Base-by-base conservation (phyloP, 2,797 vertebrate species). In the Lindbergichthys nudifrons region DNA sequence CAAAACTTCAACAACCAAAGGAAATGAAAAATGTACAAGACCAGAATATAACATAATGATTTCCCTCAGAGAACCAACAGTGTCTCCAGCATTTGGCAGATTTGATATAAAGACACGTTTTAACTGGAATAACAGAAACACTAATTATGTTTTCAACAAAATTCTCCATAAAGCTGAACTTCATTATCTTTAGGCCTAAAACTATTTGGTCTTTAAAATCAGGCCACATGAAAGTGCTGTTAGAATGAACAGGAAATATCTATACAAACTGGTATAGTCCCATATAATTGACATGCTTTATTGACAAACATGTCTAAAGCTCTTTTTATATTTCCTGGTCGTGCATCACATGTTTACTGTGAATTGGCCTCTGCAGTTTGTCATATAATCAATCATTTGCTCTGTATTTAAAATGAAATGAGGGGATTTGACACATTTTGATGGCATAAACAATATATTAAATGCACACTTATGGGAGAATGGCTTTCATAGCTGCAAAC, bases 381-480 rank as follows among this genome's bases (percentile, higher is more conserved):
- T 65, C 71, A 70, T 43, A 46, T 65, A 69, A 85, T 80, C 66
- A 75, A 82, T 80, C 80, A 45, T 19, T 12, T n/a, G 56, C 21
- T 61, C 41, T 78, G 15, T 67, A 51, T 63, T 75, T 52, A 11
- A 69, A 54, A 64, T 66, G n/a, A 70, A 62, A 57, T 46, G 14
- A 63, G 14, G 36, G n/a, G 18, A 72, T 70, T 36, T 61, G 66
- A 61, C 65, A 61, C 39, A 61, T 74, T 80, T 70, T 48, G 21
- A 70, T 66, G 41, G 21, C 39, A 52, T 13, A 56, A 36, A 13
- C 9, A 18, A 23, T 42, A 41, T 3, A 36, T 65, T 69, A 69
- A 46, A 32, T 63, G 63, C 16, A 46, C 13, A 30, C 36, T 39
- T 39, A 42, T 46, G 3, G 23, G 12, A 62, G 42, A 51, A 19